Conservation (phyloP, 2,888 invertebrate species). For the Leptinotarsa juncta region DNA sequence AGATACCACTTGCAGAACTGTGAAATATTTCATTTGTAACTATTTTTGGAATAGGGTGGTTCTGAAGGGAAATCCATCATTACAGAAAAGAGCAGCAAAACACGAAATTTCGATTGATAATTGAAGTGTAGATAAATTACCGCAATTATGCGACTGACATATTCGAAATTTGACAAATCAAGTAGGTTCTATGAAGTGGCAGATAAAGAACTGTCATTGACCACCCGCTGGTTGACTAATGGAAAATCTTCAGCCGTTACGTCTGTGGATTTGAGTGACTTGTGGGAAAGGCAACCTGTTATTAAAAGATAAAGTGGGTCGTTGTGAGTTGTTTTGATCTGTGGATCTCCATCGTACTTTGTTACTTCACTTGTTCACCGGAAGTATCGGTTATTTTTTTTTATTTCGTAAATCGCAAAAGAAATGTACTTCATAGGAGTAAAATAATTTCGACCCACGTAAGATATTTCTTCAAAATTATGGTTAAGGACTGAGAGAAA, state of each 20-base stretch:
- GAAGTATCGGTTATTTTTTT: neutral
- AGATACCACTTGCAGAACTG: neutral
- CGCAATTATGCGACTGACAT: constrained; percentile 53
- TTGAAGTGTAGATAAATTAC: constrained; percentile 50
- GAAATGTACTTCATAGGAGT: no score
- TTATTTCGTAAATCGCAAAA: no score
- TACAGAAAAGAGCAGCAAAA: constrained; percentile 6
- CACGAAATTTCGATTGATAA: constrained; percentile 43
- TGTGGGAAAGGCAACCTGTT: constrained; percentile 47
- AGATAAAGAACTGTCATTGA: constrained; percentile 56
- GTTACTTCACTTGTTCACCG: neutral
- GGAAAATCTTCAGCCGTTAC: constrained; percentile 45
- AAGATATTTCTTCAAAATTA: no score
- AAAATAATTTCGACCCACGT: no score
- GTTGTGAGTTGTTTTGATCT: neutral
- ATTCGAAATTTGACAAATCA: constrained; percentile 57
- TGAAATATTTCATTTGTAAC: neutral
- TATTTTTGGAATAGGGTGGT: neutral
- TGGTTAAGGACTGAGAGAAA: no score
- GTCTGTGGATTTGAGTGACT: constrained; percentile 47
- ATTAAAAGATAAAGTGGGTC: constrained; percentile 27
- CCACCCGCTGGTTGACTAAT: constrained; percentile 58
- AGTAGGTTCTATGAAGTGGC: constrained; percentile 45
- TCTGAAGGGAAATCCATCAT: neutral
- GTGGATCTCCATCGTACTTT: neutral